Conservation (phyloP, 2,113 vertebrate species). For the Pterocles orientalis region DNA sequence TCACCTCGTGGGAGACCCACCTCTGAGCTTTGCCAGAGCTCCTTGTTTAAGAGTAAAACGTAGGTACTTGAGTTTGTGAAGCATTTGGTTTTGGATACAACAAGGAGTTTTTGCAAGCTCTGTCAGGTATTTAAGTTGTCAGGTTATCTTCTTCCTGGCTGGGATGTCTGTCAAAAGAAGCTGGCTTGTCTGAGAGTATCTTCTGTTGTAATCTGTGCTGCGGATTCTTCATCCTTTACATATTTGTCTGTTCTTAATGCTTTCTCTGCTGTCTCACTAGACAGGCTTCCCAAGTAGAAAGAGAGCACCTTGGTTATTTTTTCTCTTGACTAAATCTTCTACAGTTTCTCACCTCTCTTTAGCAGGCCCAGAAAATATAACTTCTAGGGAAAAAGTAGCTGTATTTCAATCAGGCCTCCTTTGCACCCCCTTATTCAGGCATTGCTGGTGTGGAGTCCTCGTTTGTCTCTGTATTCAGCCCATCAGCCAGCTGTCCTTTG, state of each 20-base stretch:
- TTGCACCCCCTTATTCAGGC: background rate
- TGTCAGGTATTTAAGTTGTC: background rate
- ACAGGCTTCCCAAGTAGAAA: background rate
- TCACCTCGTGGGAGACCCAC: background rate
- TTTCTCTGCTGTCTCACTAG: background rate
- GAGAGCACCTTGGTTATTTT: background rate
- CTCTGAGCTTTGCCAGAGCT: background rate
- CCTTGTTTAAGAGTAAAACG: background rate
- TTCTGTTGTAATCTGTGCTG: background rate
- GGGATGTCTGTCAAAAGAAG: background rate
- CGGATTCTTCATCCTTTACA: background rate
- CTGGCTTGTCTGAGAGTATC: background rate
- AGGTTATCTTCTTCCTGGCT: background rate
- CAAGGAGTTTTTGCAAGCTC: background rate
- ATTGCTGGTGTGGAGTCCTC: background rate
- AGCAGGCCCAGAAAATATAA: background rate
- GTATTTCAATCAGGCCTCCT: background rate
- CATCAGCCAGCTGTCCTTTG: fast-evolving
- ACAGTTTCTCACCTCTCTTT: background rate
- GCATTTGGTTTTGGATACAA: background rate
- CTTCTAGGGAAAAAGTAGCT: background rate
- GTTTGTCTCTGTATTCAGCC: fast-evolving
- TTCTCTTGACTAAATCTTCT: background rate
- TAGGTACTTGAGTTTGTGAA: background rate
- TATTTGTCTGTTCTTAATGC: background rate